Conservation (phyloP, 1,140 invertebrate genomes). For the Bombus waltoni region DNA sequence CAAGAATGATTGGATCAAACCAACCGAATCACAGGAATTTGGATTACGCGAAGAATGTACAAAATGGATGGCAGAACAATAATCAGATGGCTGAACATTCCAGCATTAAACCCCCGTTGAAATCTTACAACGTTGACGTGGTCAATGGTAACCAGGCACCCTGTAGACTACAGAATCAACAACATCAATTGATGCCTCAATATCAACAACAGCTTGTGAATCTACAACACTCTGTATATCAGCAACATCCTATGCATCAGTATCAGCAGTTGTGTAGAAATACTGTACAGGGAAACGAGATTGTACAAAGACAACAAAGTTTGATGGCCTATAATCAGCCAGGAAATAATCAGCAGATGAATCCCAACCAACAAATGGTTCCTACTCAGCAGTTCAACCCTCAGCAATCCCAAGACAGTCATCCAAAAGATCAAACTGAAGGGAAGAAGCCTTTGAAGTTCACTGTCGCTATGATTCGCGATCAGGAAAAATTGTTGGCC, state of each 20-base stretch:
- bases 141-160: background rate
- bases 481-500: conserved; percentile 73
- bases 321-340: background rate
- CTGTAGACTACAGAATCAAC: background rate
- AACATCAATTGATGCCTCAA: background rate
- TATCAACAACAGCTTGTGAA: background rate
- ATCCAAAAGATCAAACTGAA: background rate
- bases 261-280: conserved; percentile 3
- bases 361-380: background rate
- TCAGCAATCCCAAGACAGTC: background rate
- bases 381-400: background rate
- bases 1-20: background rate
- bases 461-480: conserved; percentile 73
- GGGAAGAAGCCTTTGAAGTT: conserved; percentile 56
- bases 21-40: conserved; percentile 9
- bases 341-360: background rate
- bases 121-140: conserved; percentile 2
- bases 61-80: background rate
- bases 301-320: conserved; percentile 16
- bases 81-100: background rate
- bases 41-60: conserved; percentile 2
- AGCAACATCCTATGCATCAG: background rate
- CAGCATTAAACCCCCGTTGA: background rate
- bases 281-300: background rate
- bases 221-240: too few species aligned